Percentiles rank a stretch among this genome's conserved stretches.
Conservation (phyloP, 1,140 invertebrate genomes). For the Andrena cerasifolii region DNA sequence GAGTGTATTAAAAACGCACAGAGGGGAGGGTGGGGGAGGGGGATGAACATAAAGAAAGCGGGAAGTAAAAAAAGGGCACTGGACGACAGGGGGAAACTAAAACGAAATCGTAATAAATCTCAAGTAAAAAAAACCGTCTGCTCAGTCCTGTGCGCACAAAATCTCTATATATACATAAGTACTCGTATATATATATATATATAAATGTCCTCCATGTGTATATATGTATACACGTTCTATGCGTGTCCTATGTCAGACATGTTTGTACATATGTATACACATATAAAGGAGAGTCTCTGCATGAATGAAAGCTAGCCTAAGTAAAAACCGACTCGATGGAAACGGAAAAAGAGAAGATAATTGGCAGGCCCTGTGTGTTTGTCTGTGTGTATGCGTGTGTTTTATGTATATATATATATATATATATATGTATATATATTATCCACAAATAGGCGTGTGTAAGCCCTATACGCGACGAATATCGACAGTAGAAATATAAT, state of each 20-base stretch:
- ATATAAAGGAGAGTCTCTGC: constrained; percentile 19
- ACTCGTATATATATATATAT: constrained; percentile 48
- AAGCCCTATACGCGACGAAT: constrained; percentile 57
- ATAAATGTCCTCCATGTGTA: constrained; percentile 26
- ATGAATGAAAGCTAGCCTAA: constrained; percentile 43
- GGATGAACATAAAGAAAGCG: constrained; percentile 23
- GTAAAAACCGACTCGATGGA: constrained; percentile 48
- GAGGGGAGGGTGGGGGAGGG: background rate
- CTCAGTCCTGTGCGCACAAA: constrained; percentile 49
- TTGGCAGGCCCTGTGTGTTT: constrained; percentile 36
- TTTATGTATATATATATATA: constrained; percentile 1
- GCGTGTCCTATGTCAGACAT: constrained; percentile 5
- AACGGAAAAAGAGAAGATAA: constrained; percentile 41
- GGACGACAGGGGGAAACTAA: constrained; percentile 46
- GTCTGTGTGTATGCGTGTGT: background rate
- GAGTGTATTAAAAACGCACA: constrained; percentile 29
- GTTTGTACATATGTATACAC: constrained; percentile 13
- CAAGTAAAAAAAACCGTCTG: constrained; percentile 44
- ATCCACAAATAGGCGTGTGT: constrained; percentile 43
- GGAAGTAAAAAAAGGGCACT: constrained; percentile 16
- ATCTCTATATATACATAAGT: constrained; percentile 68
- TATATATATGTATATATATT: constrained; percentile 15
- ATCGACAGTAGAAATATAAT: constrained; percentile 78
- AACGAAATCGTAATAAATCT: constrained; percentile 52
- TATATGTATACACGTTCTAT: constrained; percentile 16